A percentile compares a stretch with the other conserved stretches of the same genome.
Evolutionary conservation across 1,140 invertebrate genomes (phyloP).

Genomic region (Zaprionus nigranus): DNA sequence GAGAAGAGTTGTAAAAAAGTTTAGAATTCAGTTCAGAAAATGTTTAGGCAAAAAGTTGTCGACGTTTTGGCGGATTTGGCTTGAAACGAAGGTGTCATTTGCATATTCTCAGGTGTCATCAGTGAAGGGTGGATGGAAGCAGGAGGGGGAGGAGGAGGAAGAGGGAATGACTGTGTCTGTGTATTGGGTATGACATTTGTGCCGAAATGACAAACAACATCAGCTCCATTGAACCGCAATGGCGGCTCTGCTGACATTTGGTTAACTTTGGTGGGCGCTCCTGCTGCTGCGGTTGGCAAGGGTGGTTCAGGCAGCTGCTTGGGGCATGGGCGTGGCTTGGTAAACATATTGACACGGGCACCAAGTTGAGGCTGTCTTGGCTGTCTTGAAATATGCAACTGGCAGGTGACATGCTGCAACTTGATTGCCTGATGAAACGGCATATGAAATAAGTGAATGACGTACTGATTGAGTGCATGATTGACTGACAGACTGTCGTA

Average conservation of each 20-base stretch:
- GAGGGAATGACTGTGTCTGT: not conserved
- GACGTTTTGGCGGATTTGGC: constrained; percentile 38
- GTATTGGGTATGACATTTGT: constrained; percentile 55
- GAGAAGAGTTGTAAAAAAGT: constrained; percentile 24
- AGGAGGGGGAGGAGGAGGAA: not conserved
- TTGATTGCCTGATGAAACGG: constrained; percentile 57
- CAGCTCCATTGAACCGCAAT: constrained; percentile 74
- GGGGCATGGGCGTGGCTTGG: constrained; percentile 13
- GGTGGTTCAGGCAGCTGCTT: not conserved
- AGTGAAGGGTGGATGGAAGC: constrained; percentile 8
- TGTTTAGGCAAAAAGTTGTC: constrained; percentile 63
- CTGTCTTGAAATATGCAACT: constrained; percentile 64
- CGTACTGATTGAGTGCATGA: constrained; percentile 5
- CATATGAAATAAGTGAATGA: constrained; percentile 52
- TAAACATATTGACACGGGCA: constrained; percentile 77
- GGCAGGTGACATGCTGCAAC: constrained; percentile 38
- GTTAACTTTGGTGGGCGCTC: constrained; percentile 27
- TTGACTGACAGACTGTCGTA: not conserved
- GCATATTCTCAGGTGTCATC: constrained; percentile 62
- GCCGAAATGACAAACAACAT: constrained; percentile 69
- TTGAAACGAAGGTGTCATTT: constrained; percentile 56
- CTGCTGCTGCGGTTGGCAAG: constrained; percentile 4
- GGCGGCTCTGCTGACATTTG: constrained; percentile 65
- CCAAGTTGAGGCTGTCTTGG: constrained; percentile 38
- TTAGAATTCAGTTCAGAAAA: constrained; percentile 46